Base-by-base conservation (phyloP, 2,113 vertebrate genomes). In the Microtus montanus region DNA sequence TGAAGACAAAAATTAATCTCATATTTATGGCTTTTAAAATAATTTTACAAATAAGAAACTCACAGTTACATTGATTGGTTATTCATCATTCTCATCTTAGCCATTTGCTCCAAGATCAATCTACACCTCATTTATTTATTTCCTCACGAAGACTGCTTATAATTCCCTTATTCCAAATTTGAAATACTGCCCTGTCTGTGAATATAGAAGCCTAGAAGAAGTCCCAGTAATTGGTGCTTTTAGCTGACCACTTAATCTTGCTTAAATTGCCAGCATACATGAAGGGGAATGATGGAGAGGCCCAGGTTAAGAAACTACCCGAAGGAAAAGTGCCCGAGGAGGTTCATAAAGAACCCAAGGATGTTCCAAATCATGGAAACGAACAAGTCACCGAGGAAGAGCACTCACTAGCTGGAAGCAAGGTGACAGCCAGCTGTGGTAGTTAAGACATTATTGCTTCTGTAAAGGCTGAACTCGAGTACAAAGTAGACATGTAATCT, bases 391-490 rank as follows among this genome's bases (percentile, higher is more conserved):
- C 82, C 97, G 95, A 98, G 97, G 97, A 97, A 93, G 93, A 94
- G 85, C 78, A 73, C 90, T 96, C 75, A 71, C 93, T 96, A 96
- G 96, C 94, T 95, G 95, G 96, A 96, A 97, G 97, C 95, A n/a
- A 98, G 96, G 97, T 97, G 97, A 98, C 95, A 97, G 97, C 94
- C 97, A 98, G 97, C 92, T 96, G 95, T 92, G 64, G 98, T 96
- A 98, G 98, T 98, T 97, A 98, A 98, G 98, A 97, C 97, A 93
- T 98, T 98, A 98, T 89, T 97, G 98, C 98, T 98, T 98, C 98
- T 98, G 98, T 98, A 98, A 98, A 98, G 91, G 98, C 97, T 96
- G 97, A 98, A 96, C 95, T 95, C 90, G 94, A 97, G 94, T 97
- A 98, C 98, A 98, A 98, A 98, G 98, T 94, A 97, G 98, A 98